Evolutionary conservation across 2,888 invertebrate genomes (phyloP).

Genomic region (Drosophila niveifrons): DNA sequence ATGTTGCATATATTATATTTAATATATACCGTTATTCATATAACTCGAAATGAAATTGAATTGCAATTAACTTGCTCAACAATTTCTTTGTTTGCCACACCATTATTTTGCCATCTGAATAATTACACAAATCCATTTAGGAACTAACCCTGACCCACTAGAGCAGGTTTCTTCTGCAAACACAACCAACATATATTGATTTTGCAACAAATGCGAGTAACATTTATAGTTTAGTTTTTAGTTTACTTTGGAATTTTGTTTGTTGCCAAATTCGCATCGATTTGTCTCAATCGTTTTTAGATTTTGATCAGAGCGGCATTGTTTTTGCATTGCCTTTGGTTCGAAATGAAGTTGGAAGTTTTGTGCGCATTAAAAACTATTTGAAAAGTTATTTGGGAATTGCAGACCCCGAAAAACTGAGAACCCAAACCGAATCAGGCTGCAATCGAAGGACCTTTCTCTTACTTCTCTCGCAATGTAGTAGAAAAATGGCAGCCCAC

Average conservation of each 20-base stretch:
- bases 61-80: neutral
- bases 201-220: neutral
- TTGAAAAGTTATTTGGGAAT: conserved; percentile 51
- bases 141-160: neutral
- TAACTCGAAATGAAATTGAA: no score
- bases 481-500: conserved; percentile 69
- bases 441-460: conserved; percentile 20
- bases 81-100: neutral
- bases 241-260: conserved; percentile 1
- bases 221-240: conserved; percentile 4
- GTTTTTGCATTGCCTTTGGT: conserved; percentile 2
- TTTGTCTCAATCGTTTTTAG: conserved; percentile 18
- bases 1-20: no score
- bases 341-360: conserved; percentile 13
- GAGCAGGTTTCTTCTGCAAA: neutral
- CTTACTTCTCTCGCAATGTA: neutral
- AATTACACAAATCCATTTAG: neutral
- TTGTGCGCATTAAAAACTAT: conserved; percentile 60
- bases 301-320: conserved; percentile 14
- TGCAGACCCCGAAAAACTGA: conserved; percentile 12
- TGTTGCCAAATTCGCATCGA: conserved; percentile 17
- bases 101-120: neutral
- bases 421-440: conserved; percentile 20
- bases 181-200: conserved; percentile 8
- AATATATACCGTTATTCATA: no score